Conservation (phyloP, 2,888 invertebrate genomes). For the Shargacucullia verbasci region DNA sequence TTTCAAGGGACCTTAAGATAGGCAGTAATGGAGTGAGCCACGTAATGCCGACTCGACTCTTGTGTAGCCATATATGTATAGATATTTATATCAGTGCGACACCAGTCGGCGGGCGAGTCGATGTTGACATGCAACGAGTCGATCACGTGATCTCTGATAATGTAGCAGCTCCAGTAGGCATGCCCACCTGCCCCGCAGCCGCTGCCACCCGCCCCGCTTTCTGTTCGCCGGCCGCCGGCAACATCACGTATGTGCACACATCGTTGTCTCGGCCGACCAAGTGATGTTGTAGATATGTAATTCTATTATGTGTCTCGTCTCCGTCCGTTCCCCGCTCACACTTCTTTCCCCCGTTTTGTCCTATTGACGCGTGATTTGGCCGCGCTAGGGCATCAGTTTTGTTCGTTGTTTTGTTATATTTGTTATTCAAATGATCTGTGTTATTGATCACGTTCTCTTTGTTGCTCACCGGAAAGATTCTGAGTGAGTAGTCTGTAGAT, state of each 20-base stretch:
- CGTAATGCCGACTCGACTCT: slow-evolving; percentile 28
- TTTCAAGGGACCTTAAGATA: slow-evolving; percentile 7
- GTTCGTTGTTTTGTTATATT: slow-evolving; percentile 78
- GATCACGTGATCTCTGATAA: slow-evolving; percentile 76
- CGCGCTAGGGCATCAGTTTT: slow-evolving; percentile 80
- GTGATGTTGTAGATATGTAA: slow-evolving; percentile 85
- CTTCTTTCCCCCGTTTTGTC: slow-evolving; percentile 75
- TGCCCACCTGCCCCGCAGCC: slow-evolving; percentile 74
- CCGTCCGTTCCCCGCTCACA: slow-evolving; percentile 77
- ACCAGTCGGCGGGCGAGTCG: slow-evolving; percentile 52
- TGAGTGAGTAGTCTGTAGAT: slow-evolving; percentile 49
- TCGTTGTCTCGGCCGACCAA: slow-evolving; percentile 78
- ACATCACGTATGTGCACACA: slow-evolving; percentile 65
- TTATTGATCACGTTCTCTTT: slow-evolving; percentile 72
- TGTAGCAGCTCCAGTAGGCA: slow-evolving; percentile 68
- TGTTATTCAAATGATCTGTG: slow-evolving; percentile 79
- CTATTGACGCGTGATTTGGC: slow-evolving; percentile 82
- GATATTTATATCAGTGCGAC: slow-evolving; percentile 49
- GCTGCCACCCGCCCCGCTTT: slow-evolving; percentile 59
- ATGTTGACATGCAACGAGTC: slow-evolving; percentile 63
- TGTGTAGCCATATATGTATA: slow-evolving; percentile 36
- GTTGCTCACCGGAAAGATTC: slow-evolving; percentile 64
- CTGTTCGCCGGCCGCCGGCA: slow-evolving; percentile 64
- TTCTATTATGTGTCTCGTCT: slow-evolving; percentile 86
- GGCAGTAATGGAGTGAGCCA: slow-evolving; percentile 22